Conservation (phyloP, 2,797 vertebrate species). For the Xenopus petersii region DNA sequence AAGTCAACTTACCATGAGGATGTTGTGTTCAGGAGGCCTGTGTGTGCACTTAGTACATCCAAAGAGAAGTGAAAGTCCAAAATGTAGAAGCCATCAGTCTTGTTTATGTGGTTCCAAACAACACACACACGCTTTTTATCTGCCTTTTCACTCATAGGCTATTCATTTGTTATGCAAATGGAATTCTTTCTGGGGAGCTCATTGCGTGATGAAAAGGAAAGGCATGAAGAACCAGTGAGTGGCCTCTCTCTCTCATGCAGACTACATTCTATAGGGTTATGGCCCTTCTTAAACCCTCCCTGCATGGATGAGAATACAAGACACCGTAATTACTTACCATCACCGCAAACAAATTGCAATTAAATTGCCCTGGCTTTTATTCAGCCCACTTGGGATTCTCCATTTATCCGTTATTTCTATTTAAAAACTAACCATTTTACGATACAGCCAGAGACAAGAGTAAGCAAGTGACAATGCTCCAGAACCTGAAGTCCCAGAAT, state of each 20-base stretch:
- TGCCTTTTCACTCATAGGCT: not conserved
- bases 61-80: not conserved
- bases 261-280: not conserved
- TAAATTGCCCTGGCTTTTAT: too few relatives aligned
- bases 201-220: not conserved
- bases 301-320: not conserved
- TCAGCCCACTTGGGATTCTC: too few relatives aligned
- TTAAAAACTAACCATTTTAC: too few relatives aligned
- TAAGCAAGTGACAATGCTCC: too few relatives aligned
- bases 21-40: too few relatives aligned
- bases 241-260: not conserved
- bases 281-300: not conserved
- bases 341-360: not conserved
- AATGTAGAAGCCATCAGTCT: constrained; percentile 9
- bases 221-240: not conserved
- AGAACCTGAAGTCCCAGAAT: too few relatives aligned
- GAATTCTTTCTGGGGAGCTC: not conserved
- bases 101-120: not conserved
- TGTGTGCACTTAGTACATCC: too few relatives aligned
- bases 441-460: too few relatives aligned
- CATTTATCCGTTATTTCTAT: too few relatives aligned
- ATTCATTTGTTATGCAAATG: constrained; percentile 29
- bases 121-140: not conserved
- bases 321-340: not conserved
- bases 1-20: too few relatives aligned